phyloP scores from a whole-genome alignment of 2,797 vertebrate species.

The Sebastes cheni region DNA sequence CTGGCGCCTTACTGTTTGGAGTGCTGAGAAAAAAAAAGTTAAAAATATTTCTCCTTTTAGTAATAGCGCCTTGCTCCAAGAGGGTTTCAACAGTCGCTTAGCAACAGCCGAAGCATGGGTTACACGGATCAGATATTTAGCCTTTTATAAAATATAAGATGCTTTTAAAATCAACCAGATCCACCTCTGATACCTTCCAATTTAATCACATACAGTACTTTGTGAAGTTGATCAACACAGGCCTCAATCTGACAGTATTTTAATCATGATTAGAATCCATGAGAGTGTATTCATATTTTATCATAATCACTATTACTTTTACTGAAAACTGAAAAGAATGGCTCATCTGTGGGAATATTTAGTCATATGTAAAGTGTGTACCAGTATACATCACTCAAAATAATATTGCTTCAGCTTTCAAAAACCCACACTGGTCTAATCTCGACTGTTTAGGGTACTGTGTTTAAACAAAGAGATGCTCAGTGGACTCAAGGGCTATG shows the following conservation, averaged over 20 bases:
- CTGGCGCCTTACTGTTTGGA: neutral
- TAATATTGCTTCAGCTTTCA: neutral
- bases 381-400: neutral
- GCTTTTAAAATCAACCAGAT: slow-evolving; percentile 15
- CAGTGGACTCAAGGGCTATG: neutral
- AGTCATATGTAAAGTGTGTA: neutral
- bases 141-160: slow-evolving; percentile 6
- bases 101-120: slow-evolving; percentile 52
- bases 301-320: neutral
- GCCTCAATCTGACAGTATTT: neutral
- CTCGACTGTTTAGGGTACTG: neutral
- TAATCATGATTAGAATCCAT: neutral
- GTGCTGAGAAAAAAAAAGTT: slow-evolving; percentile 18
- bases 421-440: neutral
- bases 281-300: neutral
- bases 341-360: neutral
- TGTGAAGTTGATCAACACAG: neutral
- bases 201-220: neutral
- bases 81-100: slow-evolving; percentile 49
- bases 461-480: slow-evolving; percentile 8
- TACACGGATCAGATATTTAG: slow-evolving; percentile 30
- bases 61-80: slow-evolving; percentile 22
- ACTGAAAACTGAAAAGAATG: neutral
- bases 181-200: neutral
- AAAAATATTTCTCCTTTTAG: slow-evolving; percentile 20